Conservation (phyloP, 2,888 invertebrate genomes). For the Drosophila prostipennis region DNA sequence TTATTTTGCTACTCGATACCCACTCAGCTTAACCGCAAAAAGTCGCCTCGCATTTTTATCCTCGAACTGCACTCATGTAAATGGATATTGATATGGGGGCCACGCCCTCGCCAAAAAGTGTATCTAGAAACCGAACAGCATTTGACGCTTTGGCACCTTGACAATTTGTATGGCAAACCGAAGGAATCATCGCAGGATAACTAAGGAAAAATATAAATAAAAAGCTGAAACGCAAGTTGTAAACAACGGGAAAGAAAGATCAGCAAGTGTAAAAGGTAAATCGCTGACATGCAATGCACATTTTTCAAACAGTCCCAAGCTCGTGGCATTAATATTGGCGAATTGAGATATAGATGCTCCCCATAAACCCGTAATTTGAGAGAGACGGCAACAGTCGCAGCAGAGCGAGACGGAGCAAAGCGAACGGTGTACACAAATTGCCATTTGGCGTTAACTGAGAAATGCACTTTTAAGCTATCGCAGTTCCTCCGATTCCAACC, state of each 20-base stretch:
- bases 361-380: conserved; percentile 70
- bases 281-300: conserved; percentile 72
- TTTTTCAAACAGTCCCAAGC: conserved; percentile 71
- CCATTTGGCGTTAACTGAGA: conserved; percentile 71
- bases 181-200: conserved; percentile 53
- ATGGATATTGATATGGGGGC: conserved; percentile 70
- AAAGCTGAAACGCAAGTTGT: conserved; percentile 16
- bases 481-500: conserved; percentile 4
- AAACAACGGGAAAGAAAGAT: conserved; percentile 13
- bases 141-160: conserved; percentile 75
- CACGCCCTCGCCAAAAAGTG: conserved; percentile 29
- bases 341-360: conserved; percentile 37
- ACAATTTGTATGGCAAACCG: conserved; percentile 66
- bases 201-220: background rate
- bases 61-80: conserved; percentile 51
- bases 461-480: conserved; percentile 75
- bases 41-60: conserved; percentile 37
- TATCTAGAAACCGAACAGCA: conserved; percentile 45
- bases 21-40: conserved; percentile 44
- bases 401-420: conserved; percentile 17
- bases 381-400: conserved; percentile 26
- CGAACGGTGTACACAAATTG: conserved; percentile 69
- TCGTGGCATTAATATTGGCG: conserved; percentile 55
- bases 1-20: conserved; percentile 43
- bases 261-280: conserved; percentile 53